A percentile compares a stretch with the other conserved stretches of the same genome.
phyloP scores from a whole-genome alignment of 2,888 invertebrate genomes.

The Drosophila testacea region DNA sequence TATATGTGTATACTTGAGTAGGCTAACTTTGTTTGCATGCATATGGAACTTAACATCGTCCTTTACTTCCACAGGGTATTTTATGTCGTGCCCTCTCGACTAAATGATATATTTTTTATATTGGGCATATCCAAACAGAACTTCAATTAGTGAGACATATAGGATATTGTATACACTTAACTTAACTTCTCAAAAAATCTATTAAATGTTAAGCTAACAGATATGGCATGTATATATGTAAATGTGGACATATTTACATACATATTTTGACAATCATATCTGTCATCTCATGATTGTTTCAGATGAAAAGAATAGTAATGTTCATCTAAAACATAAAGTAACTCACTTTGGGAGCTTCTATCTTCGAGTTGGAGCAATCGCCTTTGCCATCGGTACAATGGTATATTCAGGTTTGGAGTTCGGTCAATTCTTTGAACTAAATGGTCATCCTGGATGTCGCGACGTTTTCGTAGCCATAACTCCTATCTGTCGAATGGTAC shows the following conservation, averaged over 20 bases:
- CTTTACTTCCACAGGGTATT: too few relatives aligned
- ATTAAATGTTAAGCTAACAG: not conserved
- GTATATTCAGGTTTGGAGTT: constrained; percentile 90
- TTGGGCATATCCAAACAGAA: not conserved
- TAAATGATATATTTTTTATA: not conserved
- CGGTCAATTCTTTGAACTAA: constrained; percentile 91
- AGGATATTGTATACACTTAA: too few relatives aligned
- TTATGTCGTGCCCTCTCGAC: too few relatives aligned
- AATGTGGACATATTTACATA: too few relatives aligned
- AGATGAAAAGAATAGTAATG: constrained; percentile 84
- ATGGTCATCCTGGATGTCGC: constrained; percentile 87
- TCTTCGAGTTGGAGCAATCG: constrained; percentile 92
- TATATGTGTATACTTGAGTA: too few relatives aligned
- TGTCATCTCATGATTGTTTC: not conserved
- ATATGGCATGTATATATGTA: too few relatives aligned
- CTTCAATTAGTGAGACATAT: too few relatives aligned
- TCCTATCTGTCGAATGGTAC: constrained; percentile 92
- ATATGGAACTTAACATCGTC: too few relatives aligned
- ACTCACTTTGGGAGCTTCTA: constrained; percentile 94
- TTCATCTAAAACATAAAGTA: constrained; percentile 83
- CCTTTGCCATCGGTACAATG: constrained; percentile 88
- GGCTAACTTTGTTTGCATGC: too few relatives aligned
- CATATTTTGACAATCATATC: too few relatives aligned
- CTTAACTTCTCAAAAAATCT: not conserved
- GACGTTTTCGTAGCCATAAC: constrained; percentile 90